Percentiles rank a stretch among this genome's conserved stretches.
Conservation (phyloP, 2,888 invertebrate genomes). For the Pyrrhia umbra region DNA sequence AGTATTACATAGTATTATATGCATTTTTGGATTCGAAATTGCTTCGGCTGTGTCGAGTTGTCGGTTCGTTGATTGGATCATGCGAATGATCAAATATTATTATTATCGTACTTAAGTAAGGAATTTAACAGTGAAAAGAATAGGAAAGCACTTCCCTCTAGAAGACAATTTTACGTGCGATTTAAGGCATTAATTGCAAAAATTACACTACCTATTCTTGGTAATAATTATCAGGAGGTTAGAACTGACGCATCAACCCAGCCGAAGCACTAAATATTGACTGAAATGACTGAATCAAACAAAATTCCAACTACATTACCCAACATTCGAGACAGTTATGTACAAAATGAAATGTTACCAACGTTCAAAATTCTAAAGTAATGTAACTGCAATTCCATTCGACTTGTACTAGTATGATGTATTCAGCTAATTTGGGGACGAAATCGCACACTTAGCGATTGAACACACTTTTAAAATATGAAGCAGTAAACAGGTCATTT, state of each 20-base stretch:
- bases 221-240: not conserved
- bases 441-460: constrained; percentile 69
- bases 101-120: not conserved
- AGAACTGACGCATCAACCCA: constrained; percentile 68
- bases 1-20: constrained; percentile 61
- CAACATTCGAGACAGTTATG: constrained; percentile 74
- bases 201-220: not conserved
- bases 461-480: constrained; percentile 44
- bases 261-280: constrained; percentile 67
- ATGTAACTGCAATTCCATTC: constrained; percentile 72
- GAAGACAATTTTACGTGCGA: constrained; percentile 2
- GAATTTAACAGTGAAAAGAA: not conserved
- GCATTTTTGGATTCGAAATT: constrained; percentile 44
- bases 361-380: constrained; percentile 67
- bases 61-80: constrained; percentile 51
- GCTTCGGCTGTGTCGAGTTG: constrained; percentile 64
- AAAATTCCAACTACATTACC: constrained; percentile 73
- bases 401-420: constrained; percentile 71
- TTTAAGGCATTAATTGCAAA: not conserved
- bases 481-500: constrained; percentile 15
- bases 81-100: constrained; percentile 1
- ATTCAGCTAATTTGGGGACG: constrained; percentile 71
- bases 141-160: constrained; percentile 24
- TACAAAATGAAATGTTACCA: constrained; percentile 79
- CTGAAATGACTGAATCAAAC: constrained; percentile 64